These are phyloP conservation scores for Ciona savignyi DNA, from an alignment of 23 tunicate genomes.

Conservation along the genomic window DNA sequence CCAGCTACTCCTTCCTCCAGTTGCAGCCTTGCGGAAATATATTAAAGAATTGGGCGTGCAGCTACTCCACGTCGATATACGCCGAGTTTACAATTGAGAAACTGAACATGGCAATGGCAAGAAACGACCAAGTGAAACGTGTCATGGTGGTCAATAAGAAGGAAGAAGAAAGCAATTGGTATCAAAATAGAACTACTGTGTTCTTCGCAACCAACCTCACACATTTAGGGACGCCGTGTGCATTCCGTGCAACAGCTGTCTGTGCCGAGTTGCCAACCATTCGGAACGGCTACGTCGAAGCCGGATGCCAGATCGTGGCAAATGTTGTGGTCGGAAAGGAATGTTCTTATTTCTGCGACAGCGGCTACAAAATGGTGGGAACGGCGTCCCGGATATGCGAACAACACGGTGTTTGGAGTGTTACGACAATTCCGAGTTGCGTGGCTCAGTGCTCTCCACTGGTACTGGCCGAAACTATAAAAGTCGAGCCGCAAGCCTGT, in stretches of 20 bases:
- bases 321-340: background rate
- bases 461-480: background rate
- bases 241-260: background rate
- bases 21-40: background rate
- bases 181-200: background rate
- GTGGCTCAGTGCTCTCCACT: conserved; percentile 8
- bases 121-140: background rate
- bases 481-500: background rate
- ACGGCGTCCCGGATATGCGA: background rate
- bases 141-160: background rate
- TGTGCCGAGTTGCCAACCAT: conserved; percentile 5
- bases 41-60: background rate
- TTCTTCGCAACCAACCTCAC: conserved; percentile 3
- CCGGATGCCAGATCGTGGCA: background rate
- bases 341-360: conserved; percentile 22
- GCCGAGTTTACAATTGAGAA: background rate
- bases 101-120: background rate
- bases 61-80: background rate
- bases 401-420: conserved; percentile 13
- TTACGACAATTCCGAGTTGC: conserved; percentile 1
- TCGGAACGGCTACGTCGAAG: conserved; percentile 9
- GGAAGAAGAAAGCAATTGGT: background rate
- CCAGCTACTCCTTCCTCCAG: background rate
- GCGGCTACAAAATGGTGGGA: conserved; percentile 8
- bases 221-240: conserved; percentile 10